Evolutionary conservation across 2,113 vertebrate genomes (phyloP), one percentile per base, ranked within the genome.

Genomic region (Scolopax mira): DNA sequence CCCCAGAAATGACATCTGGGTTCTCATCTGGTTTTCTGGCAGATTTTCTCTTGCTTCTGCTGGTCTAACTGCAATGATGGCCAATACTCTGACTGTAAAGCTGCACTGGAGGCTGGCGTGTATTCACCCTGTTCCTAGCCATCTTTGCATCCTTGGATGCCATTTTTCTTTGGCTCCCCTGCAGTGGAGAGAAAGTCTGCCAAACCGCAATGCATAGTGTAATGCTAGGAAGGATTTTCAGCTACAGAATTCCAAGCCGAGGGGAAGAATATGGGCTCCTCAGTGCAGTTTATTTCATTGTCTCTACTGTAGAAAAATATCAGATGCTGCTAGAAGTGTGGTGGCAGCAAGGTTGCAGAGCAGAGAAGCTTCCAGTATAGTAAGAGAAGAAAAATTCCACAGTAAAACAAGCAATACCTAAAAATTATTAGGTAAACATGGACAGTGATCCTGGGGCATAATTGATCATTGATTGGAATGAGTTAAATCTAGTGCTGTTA

Each of bases 21-120:
- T 87, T 81, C 39, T 97, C 66, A 88, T 88, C 88, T 94, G 51
- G 61, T 24, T 94, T 93, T 86, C 81, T 94, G 90, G 70, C 73
- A 67, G 31, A 55, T 79, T 18, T 94, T 42, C 35, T 90, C 7
- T 72, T 64, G 13, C 18, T 77, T 73, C 52, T 89, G 58, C 33
- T 88, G 51, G 58, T 85, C 42, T 90, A 27, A 49, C 33, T 78
- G 52, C 2, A 3, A 11, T 73, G 14, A 71, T 92, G 78, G 31
- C 65, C 2, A 1, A 6, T 28, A 7, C 3, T 5, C 24, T 93
- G 9, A n/a, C 48, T 48, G 30, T 51, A 88, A 67, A 87, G 7
- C 61, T 39, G 37, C 57, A n/a, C 10, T 5, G 1, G 5, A 74
- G 64, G 10, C 58, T 97, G 79, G 58, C 5, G 0, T 79, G 21